phyloP scores from a whole-genome alignment of 53 echinoderm and acorn worm species.

The Zoroaster sp. region DNA sequence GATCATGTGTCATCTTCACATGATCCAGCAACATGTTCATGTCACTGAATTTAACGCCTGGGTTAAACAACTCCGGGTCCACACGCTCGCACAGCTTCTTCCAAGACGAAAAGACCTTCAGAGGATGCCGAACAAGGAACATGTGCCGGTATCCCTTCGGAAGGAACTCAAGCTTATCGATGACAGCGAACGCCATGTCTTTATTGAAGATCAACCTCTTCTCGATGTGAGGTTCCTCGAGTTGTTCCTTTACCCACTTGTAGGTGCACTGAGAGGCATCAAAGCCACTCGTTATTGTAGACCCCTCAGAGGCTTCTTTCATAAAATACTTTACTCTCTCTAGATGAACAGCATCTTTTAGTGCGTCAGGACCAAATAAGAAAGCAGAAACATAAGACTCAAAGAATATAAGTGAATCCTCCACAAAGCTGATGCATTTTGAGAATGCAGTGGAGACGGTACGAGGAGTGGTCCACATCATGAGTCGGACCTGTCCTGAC shows the following conservation, averaged over 20 bases:
- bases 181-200: neutral
- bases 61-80: neutral
- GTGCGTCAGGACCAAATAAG: neutral
- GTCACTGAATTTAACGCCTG: neutral
- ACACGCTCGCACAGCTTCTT: neutral
- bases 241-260: neutral
- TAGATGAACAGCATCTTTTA: neutral
- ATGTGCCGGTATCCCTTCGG: neutral
- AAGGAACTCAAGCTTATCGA: neutral
- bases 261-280: neutral
- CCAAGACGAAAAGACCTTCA: neutral
- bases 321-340: neutral
- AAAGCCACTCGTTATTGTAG: neutral
- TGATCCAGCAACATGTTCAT: neutral
- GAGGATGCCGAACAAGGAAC: constrained; percentile 19
- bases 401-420: no score
- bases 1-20: neutral
- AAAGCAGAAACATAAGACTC: no score
- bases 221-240: neutral
- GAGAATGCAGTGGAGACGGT: no score
- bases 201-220: constrained; percentile 17
- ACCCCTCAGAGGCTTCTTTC: neutral
- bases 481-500: neutral
- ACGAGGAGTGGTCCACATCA: neutral
- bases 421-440: no score